phyloP scores from a whole-genome alignment of 2,797 vertebrate genomes.

The Muscicapa comitata region DNA sequence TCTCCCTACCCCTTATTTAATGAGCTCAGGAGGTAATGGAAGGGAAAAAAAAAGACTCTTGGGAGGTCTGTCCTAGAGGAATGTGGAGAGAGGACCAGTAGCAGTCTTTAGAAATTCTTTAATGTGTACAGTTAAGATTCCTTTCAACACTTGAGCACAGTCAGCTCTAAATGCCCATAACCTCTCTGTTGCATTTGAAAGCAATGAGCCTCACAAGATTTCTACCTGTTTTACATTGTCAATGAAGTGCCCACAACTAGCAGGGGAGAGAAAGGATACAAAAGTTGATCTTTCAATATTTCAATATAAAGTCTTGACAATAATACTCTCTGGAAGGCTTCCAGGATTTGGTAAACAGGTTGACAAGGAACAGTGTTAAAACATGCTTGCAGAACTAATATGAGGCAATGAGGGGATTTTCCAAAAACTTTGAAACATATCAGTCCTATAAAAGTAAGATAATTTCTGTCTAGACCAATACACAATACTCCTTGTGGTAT shows the following conservation, averaged over 20 bases:
- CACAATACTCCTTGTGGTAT: fast-evolving
- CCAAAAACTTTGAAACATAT: background rate
- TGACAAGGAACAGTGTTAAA: background rate
- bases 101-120: background rate
- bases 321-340: background rate
- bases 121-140: background rate
- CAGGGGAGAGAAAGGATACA: background rate
- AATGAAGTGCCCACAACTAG: background rate
- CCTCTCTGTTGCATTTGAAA: background rate
- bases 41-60: background rate
- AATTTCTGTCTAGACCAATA: background rate
- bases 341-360: background rate
- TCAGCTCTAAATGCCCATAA: background rate
- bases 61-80: background rate
- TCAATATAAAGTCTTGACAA: background rate
- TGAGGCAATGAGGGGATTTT: background rate
- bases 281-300: background rate
- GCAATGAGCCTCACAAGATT: background rate
- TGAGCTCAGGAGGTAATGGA: background rate
- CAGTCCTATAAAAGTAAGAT: background rate
- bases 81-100: background rate
- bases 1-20: background rate
- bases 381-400: fast-evolving
- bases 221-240: background rate
- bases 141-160: background rate